A percentile compares a stretch with the other conserved stretches of the same genome.
Conservation (phyloP, 1,140 invertebrate species). For the Tigriopus japonicus region DNA sequence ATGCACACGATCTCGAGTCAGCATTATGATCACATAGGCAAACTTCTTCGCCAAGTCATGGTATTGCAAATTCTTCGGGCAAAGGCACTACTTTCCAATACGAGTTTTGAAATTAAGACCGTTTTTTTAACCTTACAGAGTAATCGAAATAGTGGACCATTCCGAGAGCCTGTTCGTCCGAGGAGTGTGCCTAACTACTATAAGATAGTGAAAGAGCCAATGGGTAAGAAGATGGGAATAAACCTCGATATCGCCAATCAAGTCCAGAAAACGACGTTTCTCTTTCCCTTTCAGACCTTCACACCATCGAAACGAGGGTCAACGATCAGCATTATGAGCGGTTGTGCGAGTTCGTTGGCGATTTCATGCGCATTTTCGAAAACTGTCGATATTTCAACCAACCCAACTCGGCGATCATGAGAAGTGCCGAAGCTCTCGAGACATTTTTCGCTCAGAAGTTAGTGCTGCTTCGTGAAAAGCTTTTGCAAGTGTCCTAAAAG, state of each 20-base stretch:
- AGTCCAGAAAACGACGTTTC: conserved; percentile 14
- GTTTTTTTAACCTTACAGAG: conserved; percentile 30
- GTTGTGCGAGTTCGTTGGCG: conserved; percentile 83
- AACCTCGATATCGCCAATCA: background rate
- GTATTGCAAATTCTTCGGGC: conserved; percentile 28
- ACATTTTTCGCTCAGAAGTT: conserved; percentile 66
- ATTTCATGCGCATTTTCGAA: conserved; percentile 95
- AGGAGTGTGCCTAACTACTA: conserved; percentile 92
- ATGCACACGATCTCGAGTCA: conserved; percentile 61
- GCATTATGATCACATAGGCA: conserved; percentile 62
- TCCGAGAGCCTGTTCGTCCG: conserved; percentile 87
- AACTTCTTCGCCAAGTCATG: conserved; percentile 75
- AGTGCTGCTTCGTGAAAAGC: conserved; percentile 25
- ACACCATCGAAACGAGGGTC: conserved; percentile 74
- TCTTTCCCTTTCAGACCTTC: conserved; percentile 52
- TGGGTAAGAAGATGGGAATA: conserved; percentile 82
- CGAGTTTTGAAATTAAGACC: background rate
- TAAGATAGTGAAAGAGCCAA: conserved; percentile 90
- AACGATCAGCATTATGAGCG: conserved; percentile 61
- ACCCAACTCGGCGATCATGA: conserved; percentile 80
- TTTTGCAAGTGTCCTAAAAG: too few relatives aligned
- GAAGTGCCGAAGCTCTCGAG: conserved; percentile 82
- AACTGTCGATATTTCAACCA: conserved; percentile 95
- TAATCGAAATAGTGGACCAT: conserved; percentile 89
- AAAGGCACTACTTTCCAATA: too few relatives aligned